Percentiles rank a stretch among this genome's conserved stretches.
Conservation (phyloP, 2,113 vertebrate genomes). For the Gymnarchus niloticus region DNA sequence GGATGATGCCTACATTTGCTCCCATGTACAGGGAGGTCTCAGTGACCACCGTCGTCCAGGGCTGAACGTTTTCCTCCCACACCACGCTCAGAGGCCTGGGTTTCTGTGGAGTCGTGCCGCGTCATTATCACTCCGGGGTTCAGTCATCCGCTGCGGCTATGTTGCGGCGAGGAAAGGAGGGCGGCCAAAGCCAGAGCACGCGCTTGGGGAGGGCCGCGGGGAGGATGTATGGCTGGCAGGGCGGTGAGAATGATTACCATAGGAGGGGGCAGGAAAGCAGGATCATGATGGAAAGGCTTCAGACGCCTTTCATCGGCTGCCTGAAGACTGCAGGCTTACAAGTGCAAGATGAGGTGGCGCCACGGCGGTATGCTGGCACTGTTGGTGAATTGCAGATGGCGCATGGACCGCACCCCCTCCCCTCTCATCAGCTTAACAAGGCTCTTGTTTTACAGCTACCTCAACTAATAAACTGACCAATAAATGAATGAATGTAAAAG, state of each 20-base stretch:
- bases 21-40: no score
- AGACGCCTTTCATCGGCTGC: slow-evolving; percentile 60
- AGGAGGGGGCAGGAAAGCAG: slow-evolving; percentile 52
- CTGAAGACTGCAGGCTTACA: slow-evolving; percentile 59
- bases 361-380: slow-evolving; percentile 42
- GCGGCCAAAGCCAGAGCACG: not conserved
- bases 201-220: not conserved
- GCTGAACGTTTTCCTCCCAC: not conserved
- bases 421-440: slow-evolving; percentile 29
- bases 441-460: slow-evolving; percentile 22
- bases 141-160: slow-evolving; percentile 1
- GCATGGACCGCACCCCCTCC: slow-evolving; percentile 26
- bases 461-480: slow-evolving; percentile 25
- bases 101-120: not conserved
- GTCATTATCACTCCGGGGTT: slow-evolving; percentile 8
- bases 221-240: slow-evolving; percentile 4
- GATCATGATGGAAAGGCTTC: slow-evolving; percentile 57
- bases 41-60: not conserved
- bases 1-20: not conserved
- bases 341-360: slow-evolving; percentile 61
- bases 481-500: slow-evolving; percentile 16
- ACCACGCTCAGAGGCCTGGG: not conserved
- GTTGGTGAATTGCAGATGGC: slow-evolving; percentile 43
- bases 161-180: not conserved
- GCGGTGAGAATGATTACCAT: slow-evolving; percentile 41